Base-by-base conservation (phyloP, 2,797 vertebrate genomes). In the Rhynchotus rufescens region DNA sequence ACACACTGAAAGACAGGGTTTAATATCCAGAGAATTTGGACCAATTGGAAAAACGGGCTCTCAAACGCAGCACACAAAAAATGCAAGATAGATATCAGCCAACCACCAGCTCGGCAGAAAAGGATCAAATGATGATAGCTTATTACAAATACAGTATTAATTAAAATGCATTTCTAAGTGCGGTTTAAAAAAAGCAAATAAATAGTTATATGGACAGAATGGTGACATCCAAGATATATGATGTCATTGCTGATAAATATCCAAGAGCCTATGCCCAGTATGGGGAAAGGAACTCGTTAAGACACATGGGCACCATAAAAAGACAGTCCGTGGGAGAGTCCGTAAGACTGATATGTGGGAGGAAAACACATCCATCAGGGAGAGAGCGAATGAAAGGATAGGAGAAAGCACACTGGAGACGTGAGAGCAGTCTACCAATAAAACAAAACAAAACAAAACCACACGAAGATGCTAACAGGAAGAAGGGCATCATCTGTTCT, bases 241-340 rank as follows among this genome's bases (percentile, higher is more conserved):
- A 14, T 4, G 4, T 14, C 2, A 40, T 15, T 62, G 71, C 78
- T 3, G 3, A 0, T 6, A 45, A 66, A 4, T 26, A 7, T 22
- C 21, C 11, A 21, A 1, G 12, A n/a, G 34, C 9, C 74, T 9
- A 2, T 1, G 5, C 22, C 32, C 0, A 0, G 15, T 25, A 21
- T 13, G 78, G n/a, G 44, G 54, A 4, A 9, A 47, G 14, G 30
- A 30, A 16, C 12, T n/a, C 12, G 30, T 25, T 36, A 26, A 14
- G 16, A 22, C 44, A 9, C 15, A 23, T 1, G 3, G 0, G 22
- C 6, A 8, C 42, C 57, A 5, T 22, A 10, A 47, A 57, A 52
- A 45, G 30, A 23, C 32, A 30, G 26, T 54, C 28, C 52, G 7
- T 54, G 28, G 52, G 28, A 30, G 52, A 17, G 49, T 0, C 23